A percentile compares a stretch with the other conserved stretches of the same genome.
Conservation (phyloP, 1,140 invertebrate genomes). For the Panagrolaimus sp. region DNA sequence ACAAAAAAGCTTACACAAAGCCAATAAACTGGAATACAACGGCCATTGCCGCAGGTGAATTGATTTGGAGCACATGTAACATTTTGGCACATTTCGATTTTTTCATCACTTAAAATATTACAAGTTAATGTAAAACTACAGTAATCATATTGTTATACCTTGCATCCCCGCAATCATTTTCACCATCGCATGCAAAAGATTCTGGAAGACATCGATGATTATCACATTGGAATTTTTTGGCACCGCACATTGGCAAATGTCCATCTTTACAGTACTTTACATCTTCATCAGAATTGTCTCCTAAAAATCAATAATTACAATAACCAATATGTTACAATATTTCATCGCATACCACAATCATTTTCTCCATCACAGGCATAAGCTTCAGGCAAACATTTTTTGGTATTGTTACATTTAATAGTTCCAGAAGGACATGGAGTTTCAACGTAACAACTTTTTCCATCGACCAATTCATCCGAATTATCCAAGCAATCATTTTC, state of each 20-base stretch:
- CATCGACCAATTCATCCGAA: conserved; percentile 49
- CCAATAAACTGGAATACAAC: conserved; percentile 87
- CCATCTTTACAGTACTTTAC: conserved; percentile 61
- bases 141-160: conserved; percentile 72
- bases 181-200: conserved; percentile 61
- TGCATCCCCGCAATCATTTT: conserved; percentile 86
- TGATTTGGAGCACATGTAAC: conserved; percentile 82
- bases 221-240: conserved; percentile 86
- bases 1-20: conserved; percentile 76
- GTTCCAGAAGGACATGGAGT: conserved; percentile 51
- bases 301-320: conserved; percentile 60
- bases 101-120: conserved; percentile 94
- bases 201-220: conserved; percentile 67
- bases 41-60: conserved; percentile 87
- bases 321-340: too few species aligned
- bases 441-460: conserved; percentile 52
- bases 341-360: conserved; percentile 40
- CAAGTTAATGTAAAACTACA: too few species aligned
- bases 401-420: conserved; percentile 57
- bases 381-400: conserved; percentile 83
- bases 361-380: conserved; percentile 90
- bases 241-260: conserved; percentile 76
- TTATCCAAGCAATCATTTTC: conserved; percentile 83
- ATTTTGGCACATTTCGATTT: conserved; percentile 75
- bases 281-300: conserved; percentile 81